Evolutionary conservation across 2,888 invertebrate genomes (phyloP).

Genomic region (Pyrochroa serraticornis): DNA sequence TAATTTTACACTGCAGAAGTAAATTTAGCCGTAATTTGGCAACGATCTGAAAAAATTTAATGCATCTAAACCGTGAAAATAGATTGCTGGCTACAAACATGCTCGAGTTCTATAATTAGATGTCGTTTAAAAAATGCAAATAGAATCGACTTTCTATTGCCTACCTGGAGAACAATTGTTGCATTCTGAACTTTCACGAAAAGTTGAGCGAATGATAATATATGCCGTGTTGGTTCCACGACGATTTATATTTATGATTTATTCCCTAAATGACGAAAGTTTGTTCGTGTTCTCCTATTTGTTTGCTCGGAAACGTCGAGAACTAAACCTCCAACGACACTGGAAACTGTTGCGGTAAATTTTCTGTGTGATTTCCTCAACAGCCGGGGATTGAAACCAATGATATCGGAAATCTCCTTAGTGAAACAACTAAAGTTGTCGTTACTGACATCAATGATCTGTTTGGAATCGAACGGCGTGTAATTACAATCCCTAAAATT

Average conservation of each 20-base stretch:
- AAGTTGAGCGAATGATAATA: not conserved
- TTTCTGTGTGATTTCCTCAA: too few relatives aligned
- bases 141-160: not conserved
- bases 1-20: slow-evolving; percentile 2
- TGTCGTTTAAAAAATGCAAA: not conserved
- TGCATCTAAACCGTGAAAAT: not conserved
- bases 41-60: slow-evolving; percentile 1
- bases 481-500: too few relatives aligned
- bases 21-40: slow-evolving; percentile 21
- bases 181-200: not conserved
- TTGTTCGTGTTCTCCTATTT: not conserved
- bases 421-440: too few relatives aligned
- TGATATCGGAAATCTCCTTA: too few relatives aligned
- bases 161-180: not conserved
- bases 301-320: not conserved
- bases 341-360: too few relatives aligned
- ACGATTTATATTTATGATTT: slow-evolving; percentile 10
- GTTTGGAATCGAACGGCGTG: too few relatives aligned
- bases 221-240: slow-evolving; percentile 1
- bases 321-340: too few relatives aligned
- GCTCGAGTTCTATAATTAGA: slow-evolving; percentile 2
- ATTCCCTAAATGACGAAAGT: slow-evolving; percentile 1
- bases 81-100: not conserved
- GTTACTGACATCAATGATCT: too few relatives aligned
- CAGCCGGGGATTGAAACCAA: too few relatives aligned